A percentile compares a stretch with the other conserved stretches of the same genome.
phyloP scores from a whole-genome alignment of 2,113 vertebrate species.

The Labrus mixtus region DNA sequence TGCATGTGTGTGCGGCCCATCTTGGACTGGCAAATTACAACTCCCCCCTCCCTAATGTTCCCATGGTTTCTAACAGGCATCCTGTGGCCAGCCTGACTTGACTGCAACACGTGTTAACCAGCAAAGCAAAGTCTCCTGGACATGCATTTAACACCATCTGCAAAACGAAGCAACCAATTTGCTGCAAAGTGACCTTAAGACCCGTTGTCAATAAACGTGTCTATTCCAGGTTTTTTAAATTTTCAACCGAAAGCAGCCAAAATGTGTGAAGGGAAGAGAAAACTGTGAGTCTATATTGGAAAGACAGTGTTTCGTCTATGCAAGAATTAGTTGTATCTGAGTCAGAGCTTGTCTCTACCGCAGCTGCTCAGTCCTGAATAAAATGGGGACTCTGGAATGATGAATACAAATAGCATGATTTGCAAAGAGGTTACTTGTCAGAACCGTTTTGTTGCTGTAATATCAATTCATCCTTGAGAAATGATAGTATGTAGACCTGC shows the following conservation, averaged over 20 bases:
- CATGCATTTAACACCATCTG: conserved; percentile 59
- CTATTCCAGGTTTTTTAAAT: conserved; percentile 9
- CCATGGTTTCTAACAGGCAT: conserved; percentile 77
- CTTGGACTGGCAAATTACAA: conserved; percentile 51
- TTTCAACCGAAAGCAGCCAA: neutral
- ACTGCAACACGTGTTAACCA: conserved; percentile 61
- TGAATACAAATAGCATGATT: conserved; percentile 1
- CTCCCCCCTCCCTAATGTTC: conserved; percentile 45
- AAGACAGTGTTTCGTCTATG: neutral
- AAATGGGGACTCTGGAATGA: neutral
- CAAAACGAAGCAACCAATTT: conserved; percentile 53
- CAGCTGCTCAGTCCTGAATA: neutral
- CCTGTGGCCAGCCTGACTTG: conserved; percentile 51
- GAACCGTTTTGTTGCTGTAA: conserved; percentile 1
- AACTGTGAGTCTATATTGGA: neutral
- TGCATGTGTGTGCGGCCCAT: conserved; percentile 26
- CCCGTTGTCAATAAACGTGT: neutral
- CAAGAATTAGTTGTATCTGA: conserved; percentile 13
- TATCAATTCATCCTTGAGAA: neutral
- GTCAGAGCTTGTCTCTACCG: neutral
- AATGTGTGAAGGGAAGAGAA: neutral
- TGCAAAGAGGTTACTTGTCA: conserved; percentile 4
- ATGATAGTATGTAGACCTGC: neutral
- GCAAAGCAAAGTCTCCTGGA: conserved; percentile 49
- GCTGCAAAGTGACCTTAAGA: conserved; percentile 42